A percentile compares a stretch with the other conserved stretches of the same genome.
Evolutionary conservation across 2,888 invertebrate genomes (phyloP).

Genomic region (Junonia oenone): DNA sequence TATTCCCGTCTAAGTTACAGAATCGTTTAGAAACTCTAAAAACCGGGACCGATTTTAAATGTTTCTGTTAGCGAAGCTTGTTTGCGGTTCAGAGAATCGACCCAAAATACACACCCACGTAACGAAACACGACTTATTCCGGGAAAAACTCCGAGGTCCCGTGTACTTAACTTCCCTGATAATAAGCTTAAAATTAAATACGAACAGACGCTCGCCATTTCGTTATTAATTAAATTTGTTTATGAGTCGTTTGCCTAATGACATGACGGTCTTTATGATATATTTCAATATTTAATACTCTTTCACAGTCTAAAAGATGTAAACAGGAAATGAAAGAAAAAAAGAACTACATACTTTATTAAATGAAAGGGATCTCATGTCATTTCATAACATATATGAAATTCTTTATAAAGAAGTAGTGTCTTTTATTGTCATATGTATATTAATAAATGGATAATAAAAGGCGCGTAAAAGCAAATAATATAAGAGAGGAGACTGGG

Average conservation of each 20-base stretch:
- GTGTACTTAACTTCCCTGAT: slow-evolving; percentile 18
- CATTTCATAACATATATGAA: background rate
- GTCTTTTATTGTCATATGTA: background rate
- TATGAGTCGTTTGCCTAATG: no score
- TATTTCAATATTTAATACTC: no score
- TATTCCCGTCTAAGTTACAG: slow-evolving; percentile 8
- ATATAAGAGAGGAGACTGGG: slow-evolving; percentile 13
- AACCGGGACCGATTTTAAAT: slow-evolving; percentile 19
- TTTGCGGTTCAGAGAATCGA: slow-evolving; percentile 28
- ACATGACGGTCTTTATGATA: no score
- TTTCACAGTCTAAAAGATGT: no score
- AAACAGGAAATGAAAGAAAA: no score
- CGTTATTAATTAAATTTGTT: slow-evolving; percentile 17
- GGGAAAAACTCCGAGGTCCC: slow-evolving; percentile 22
- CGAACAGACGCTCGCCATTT: slow-evolving; percentile 4
- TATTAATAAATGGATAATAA: slow-evolving; percentile 9
- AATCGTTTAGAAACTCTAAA: slow-evolving; percentile 17
- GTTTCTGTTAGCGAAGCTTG: slow-evolving; percentile 25
- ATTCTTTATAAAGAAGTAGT: background rate
- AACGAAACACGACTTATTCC: slow-evolving; percentile 19
- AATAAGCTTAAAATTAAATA: slow-evolving; percentile 23
- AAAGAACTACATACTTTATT: no score
- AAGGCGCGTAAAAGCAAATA: slow-evolving; percentile 10
- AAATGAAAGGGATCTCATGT: no score
- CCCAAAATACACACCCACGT: slow-evolving; percentile 25